Percentiles rank a stretch among this genome's conserved stretches.
Conservation (phyloP, 2,888 invertebrate species). For the Trissoscelio sp. region DNA sequence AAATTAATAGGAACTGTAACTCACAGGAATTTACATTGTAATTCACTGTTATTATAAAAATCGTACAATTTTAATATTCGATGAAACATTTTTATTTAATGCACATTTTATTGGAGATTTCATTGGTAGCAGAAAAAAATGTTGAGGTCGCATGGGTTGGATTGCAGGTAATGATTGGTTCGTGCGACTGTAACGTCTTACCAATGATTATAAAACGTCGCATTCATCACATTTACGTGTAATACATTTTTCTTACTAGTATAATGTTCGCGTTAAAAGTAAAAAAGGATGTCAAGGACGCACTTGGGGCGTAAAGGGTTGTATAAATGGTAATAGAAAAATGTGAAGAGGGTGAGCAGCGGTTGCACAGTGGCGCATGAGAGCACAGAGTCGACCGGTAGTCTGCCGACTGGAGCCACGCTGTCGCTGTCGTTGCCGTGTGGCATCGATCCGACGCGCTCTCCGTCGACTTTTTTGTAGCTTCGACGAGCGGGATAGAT, state of each 20-base stretch:
- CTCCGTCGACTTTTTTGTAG: slow-evolving; percentile 75
- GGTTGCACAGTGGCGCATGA: slow-evolving; percentile 43
- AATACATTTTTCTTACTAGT: slow-evolving; percentile 7
- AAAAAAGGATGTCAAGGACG: slow-evolving; percentile 69
- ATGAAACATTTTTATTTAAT: neutral
- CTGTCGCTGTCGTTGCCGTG: slow-evolving; percentile 79
- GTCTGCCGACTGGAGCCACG: slow-evolving; percentile 79
- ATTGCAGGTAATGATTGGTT: neutral
- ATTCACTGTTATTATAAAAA: neutral
- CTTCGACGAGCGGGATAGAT: slow-evolving; percentile 68
- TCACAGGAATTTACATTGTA: no score
- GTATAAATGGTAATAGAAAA: slow-evolving; percentile 67
- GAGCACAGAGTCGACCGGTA: slow-evolving; percentile 68
- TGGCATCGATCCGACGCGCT: slow-evolving; percentile 76
- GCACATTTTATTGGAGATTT: neutral
- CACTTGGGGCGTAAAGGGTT: slow-evolving; percentile 54
- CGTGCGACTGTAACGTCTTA: neutral
- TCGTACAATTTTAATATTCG: neutral
- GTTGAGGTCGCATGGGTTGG: neutral
- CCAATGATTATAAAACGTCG: slow-evolving; percentile 26
- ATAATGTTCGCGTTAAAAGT: slow-evolving; percentile 11
- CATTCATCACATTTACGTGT: slow-evolving; percentile 24
- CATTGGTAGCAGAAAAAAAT: neutral
- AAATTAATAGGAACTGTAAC: no score
- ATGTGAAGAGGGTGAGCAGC: slow-evolving; percentile 60